Conservation (phyloP, 2,888 invertebrate genomes). For the Macrophya alboannulata region DNA sequence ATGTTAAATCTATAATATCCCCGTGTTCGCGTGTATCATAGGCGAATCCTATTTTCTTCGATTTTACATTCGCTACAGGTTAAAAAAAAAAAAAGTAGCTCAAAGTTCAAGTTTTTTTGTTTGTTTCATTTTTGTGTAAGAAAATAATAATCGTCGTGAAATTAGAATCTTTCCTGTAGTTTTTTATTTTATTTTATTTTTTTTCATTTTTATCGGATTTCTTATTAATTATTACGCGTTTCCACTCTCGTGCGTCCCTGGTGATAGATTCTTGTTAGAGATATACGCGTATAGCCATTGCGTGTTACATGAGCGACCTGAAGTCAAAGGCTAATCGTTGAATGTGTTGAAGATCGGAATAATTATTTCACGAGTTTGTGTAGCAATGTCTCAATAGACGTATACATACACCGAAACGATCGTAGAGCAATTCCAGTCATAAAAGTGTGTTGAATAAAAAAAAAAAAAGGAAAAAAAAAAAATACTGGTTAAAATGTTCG, state of each 20-base stretch:
- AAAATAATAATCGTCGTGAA: not conserved
- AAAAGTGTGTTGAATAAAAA: not conserved
- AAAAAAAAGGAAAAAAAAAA: not conserved
- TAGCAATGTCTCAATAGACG: not conserved
- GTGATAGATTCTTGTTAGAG: not conserved
- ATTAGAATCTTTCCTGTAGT: not conserved
- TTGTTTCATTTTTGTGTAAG: not conserved
- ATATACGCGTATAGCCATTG: conserved; percentile 2
- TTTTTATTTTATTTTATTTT: too few species aligned
- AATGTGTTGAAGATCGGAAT: not conserved
- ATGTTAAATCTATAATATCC: conserved; percentile 41
- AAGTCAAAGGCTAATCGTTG: conserved; percentile 1
- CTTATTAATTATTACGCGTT: not conserved
- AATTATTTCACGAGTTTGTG: not conserved
- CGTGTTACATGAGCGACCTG: not conserved
- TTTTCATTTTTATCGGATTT: too few species aligned
- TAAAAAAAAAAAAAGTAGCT: too few species aligned
- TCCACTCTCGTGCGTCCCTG: not conserved
- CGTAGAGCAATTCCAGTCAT: not conserved
- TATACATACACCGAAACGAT: not conserved
- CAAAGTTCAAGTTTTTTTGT: not conserved
- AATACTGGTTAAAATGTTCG: not conserved
- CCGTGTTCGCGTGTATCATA: not conserved
- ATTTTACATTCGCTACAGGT: not conserved
- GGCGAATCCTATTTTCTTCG: not conserved